Evolutionary conservation across 2,888 invertebrate species (phyloP), one percentile per base, ranked within the genome.

Genomic region (Polydrusus pterygomalis): DNA sequence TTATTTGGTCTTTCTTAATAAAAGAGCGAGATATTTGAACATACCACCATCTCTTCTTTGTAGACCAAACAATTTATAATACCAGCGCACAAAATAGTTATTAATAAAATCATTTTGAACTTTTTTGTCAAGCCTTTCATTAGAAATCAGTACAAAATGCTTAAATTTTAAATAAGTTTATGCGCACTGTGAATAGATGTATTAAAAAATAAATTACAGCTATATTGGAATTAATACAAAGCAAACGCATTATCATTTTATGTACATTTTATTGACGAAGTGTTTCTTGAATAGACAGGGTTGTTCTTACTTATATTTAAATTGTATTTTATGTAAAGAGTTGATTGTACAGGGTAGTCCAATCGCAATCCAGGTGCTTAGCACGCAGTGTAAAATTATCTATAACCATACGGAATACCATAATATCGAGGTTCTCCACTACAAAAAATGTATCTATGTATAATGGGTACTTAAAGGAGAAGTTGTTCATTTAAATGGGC

Each of bases 121-220:
- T 18, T 25, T 68, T 68, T 68, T 54, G 54, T 68, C 68, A 43
- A 40, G 64, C 54, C 40, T 49, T 49, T 38, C 15, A 64, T 60
- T 73, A 64, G 47, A 65, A 67, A 70, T 68, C 25, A 74, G 74
- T 74, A 74, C 74, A 74, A 74, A 74, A 54, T 25, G 60, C 64
- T 67, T 73, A 58, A 73, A 72, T 58, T 73, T 47, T 60, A 45
- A 72, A 67, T 54, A 68, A 54, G 54, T 68, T 51, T 38, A 43
- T 68, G 40, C 54, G 56, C 38, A 47, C 20, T 68, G 68, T 68
- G 54, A 43, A 68, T 38, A 68, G 15, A 34, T 68, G 54, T 68
- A 68, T 54, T 54, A 18, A 54, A 54, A 54, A 40, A 15, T 5
- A 60, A 17, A 38, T 60, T 60, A 18, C 58, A 34, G 17, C 15